Base-by-base conservation (phyloP, 2,888 invertebrate genomes). In the Arctia plantaginis region DNA sequence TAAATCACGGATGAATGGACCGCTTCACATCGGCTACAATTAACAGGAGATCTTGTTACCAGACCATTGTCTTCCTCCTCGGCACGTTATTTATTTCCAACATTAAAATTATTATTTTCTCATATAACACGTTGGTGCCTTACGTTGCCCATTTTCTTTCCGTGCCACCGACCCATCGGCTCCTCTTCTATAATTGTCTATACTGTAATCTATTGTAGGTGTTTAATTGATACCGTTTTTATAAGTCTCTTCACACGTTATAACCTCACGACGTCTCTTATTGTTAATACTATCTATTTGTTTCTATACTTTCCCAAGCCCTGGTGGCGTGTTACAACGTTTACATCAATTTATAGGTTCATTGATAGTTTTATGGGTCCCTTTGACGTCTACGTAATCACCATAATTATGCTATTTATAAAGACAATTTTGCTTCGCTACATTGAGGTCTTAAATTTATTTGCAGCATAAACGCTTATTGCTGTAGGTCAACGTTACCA, bases 61-160 rank as follows among this genome's bases (percentile, higher is more conserved):
- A 85, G 86, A 92, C 90, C 92, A 95, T 95, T 95, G 95, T 95
- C 91, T 94, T 92, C 91, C 89, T 90, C 89, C 90, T 86, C 90
- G 87, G 86, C 86, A 85, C 85, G 91, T 93, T 93, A 94, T 95
- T 95, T 95, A 95, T 94, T 92, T 92, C 89, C 91, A 88, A 90
- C 92, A 93, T 93, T 93, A 93, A 91, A 92, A 93, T 92, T 93
- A 95, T 93, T 94, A 94, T 95, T 90, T 90, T 92, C 90, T 91
- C 89, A 88, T 90, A 90, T 93, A 91, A 90, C 90, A 84, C 82
- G 80, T 84, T 84, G 82, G 88, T 90, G 86, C 85, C 84, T 88
- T 90, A 89, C 90, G 88, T 89, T 90, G 88, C 91, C 90, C 89
- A 92, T 93, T 91, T 92, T 86, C 90, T 90, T 92, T 91, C 81